Evolutionary conservation across 2,888 invertebrate genomes (phyloP).

Genomic region (Marronus borbonicus): DNA sequence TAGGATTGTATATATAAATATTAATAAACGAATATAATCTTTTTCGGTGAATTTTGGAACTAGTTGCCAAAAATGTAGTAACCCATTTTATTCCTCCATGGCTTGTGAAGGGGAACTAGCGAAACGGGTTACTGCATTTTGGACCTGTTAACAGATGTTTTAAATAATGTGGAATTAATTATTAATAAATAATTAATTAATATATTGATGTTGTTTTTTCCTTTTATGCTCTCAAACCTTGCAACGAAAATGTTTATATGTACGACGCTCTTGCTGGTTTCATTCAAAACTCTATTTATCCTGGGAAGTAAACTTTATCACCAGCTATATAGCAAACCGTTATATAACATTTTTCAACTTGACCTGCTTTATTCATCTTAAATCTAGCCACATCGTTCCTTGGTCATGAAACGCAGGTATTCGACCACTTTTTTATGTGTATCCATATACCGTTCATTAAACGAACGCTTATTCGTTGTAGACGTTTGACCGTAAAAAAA

Average conservation of each 20-base stretch:
- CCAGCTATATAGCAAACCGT: not conserved
- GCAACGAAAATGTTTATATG: not conserved
- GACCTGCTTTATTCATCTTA: conserved; percentile 39
- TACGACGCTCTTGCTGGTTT: not conserved
- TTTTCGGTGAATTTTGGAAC: conserved; percentile 69
- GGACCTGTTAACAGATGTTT: conserved; percentile 64
- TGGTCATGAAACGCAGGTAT: conserved; percentile 31
- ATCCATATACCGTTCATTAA: conserved; percentile 25
- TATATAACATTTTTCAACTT: conserved; percentile 34
- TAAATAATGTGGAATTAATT: conserved; percentile 68
- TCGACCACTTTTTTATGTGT: conserved; percentile 32
- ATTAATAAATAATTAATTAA: conserved; percentile 57
- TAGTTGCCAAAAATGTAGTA: conserved; percentile 48
- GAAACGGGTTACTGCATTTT: conserved; percentile 52
- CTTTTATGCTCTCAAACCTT: not conserved
- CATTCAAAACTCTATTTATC: not conserved
- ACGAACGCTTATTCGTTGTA: conserved; percentile 1
- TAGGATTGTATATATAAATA: conserved; percentile 56
- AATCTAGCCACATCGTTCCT: conserved; percentile 34
- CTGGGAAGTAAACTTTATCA: conserved; percentile 21
- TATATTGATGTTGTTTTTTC: not conserved
- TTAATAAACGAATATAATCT: conserved; percentile 53
- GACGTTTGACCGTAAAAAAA: conserved; percentile 35
- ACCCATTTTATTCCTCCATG: conserved; percentile 19
- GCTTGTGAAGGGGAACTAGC: not conserved